Percentiles rank a stretch among this genome's conserved stretches.
These are phyloP conservation scores for Motacilla alba DNA, from an alignment of 2,113 vertebrate genomes.

Conservation along the genomic window DNA sequence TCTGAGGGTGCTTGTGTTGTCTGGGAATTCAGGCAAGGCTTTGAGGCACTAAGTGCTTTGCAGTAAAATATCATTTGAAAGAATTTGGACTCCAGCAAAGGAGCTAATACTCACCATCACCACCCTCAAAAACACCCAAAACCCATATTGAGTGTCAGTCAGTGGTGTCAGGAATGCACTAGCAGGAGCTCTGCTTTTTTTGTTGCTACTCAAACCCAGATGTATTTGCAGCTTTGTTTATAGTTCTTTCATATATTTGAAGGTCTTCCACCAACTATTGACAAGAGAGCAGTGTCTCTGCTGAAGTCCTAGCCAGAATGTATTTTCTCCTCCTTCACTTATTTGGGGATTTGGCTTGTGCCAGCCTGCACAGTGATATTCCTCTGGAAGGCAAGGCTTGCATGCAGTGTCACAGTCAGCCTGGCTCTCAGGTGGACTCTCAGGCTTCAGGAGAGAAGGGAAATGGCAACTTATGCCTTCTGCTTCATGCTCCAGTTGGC, in stretches of 20 bases:
- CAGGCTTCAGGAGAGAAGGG: not conserved
- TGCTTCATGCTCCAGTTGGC: not conserved
- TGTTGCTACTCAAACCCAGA: not conserved
- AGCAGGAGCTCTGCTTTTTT: not conserved
- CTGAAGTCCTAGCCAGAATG: not conserved
- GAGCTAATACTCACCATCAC: not conserved
- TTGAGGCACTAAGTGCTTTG: not conserved
- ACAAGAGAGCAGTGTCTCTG: not conserved
- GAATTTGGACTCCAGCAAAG: not conserved
- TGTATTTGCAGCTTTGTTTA: not conserved
- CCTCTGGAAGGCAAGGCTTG: not conserved
- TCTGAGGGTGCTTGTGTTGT: not conserved
- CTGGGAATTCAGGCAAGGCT: not conserved
- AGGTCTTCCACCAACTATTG: not conserved
- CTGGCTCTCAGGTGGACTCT: not conserved
- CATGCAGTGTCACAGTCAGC: not conserved
- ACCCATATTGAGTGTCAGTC: not conserved
- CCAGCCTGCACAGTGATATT: rapidly evolving
- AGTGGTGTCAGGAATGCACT: not conserved
- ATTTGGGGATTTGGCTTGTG: not conserved
- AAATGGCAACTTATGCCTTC: not conserved
- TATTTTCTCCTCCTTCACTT: not conserved
- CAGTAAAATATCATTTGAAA: not conserved
- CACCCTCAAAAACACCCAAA: not conserved
- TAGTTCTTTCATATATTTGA: not conserved